phyloP scores from a whole-genome alignment of 2,888 invertebrate genomes.

The Euclidia mi region DNA sequence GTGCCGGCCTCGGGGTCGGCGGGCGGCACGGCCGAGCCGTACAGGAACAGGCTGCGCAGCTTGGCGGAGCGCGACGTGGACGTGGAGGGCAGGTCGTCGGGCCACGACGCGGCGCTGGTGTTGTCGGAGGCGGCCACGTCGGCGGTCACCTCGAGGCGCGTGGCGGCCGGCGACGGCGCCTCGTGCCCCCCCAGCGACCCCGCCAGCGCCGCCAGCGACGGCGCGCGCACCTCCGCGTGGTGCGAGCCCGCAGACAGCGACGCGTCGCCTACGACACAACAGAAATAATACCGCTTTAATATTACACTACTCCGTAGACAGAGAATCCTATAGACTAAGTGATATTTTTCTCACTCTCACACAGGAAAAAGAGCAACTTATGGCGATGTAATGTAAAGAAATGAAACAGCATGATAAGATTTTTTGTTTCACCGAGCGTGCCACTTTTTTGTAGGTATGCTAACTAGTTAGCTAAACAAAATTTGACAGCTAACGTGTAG shows the following conservation, averaged over 20 bases:
- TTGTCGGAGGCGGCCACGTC: conserved; percentile 66
- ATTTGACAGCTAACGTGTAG: no score
- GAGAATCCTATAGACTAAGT: no score
- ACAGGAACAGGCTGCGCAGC: conserved; percentile 80
- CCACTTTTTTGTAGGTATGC: no score
- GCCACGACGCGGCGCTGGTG: conserved; percentile 74
- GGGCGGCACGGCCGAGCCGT: conserved; percentile 77
- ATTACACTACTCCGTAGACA: no score
- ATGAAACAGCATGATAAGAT: no score
- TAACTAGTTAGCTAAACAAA: no score
- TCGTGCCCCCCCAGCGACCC: conserved; percentile 82
- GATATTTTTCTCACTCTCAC: no score
- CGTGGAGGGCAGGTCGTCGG: conserved; percentile 76
- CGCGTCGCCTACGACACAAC: conserved; percentile 75
- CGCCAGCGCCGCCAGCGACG: conserved; percentile 83
- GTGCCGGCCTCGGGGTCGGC: conserved; percentile 74
- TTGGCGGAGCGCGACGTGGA: conserved; percentile 72
- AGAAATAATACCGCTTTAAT: no score
- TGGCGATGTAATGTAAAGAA: no score
- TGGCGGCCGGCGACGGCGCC: conserved; percentile 68
- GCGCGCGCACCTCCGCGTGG: conserved; percentile 76
- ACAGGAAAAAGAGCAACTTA: no score
- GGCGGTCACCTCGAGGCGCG: conserved; percentile 75
- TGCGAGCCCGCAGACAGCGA: conserved; percentile 82
- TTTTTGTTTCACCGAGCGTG: no score